phyloP scores from a whole-genome alignment of 2,797 vertebrate species.

The Cossypha heuglini region DNA sequence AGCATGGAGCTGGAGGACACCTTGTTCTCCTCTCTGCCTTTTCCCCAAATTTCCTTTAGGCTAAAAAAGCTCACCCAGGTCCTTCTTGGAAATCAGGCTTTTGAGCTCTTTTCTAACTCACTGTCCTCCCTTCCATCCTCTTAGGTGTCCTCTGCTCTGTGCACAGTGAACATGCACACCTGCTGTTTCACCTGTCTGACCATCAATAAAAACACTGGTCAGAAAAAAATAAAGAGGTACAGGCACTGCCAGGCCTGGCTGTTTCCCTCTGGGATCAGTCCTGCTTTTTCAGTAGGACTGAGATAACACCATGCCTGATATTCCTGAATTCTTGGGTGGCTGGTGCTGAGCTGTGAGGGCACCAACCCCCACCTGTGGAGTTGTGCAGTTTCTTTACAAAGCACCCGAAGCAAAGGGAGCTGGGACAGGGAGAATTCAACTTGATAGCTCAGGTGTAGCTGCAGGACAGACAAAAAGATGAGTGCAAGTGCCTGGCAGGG shows the following conservation, averaged over 20 bases:
- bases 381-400: neutral
- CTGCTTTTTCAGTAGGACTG: neutral
- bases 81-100: neutral
- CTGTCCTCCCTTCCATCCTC: neutral
- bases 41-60: neutral
- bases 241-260: neutral
- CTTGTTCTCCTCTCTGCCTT: neutral
- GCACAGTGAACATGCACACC: neutral
- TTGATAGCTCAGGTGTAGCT: neutral
- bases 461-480: neutral
- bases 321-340: rapidly evolving
- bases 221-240: neutral
- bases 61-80: neutral
- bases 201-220: neutral
- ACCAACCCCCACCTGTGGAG: neutral
- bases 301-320: neutral
- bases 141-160: neutral
- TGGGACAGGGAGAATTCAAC: neutral
- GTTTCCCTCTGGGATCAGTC: neutral
- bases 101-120: neutral
- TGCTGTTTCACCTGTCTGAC: neutral
- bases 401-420: neutral
- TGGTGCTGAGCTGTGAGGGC: neutral
- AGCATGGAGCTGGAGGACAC: neutral
- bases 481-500: conserved; percentile 28